Percentiles rank a stretch among this genome's conserved stretches.
phyloP scores from a whole-genome alignment of 1,140 invertebrate species.

The Sarcophaga bullata region DNA sequence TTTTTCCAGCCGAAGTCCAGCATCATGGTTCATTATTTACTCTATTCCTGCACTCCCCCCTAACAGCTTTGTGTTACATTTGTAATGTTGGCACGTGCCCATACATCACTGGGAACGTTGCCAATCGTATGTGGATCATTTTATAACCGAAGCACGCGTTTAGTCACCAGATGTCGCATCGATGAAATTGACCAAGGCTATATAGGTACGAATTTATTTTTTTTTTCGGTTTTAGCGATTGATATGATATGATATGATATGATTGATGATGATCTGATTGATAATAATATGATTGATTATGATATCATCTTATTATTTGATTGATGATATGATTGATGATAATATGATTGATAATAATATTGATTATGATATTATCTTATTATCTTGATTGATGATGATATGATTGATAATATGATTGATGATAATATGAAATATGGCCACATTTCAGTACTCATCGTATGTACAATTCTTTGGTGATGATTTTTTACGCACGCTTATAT shows the following conservation, averaged over 20 bases:
- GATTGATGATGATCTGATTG: no score
- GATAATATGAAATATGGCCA: no score
- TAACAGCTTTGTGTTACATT: constrained; percentile 92
- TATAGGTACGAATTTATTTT: constrained; percentile 59
- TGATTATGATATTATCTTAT: no score
- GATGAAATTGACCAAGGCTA: constrained; percentile 73
- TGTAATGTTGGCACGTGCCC: constrained; percentile 87
- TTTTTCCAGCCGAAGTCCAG: constrained; percentile 77
- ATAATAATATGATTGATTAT: no score
- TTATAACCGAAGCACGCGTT: constrained; percentile 87
- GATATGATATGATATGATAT: no score
- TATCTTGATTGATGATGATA: no score
- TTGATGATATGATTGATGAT: no score
- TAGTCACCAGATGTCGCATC: constrained; percentile 84
- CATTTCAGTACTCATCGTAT: constrained; percentile 76
- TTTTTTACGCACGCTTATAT: constrained; percentile 86
- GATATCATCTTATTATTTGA: no score
- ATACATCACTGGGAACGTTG: constrained; percentile 91
- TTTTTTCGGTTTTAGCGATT: no score
- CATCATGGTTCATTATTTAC: constrained; percentile 95
- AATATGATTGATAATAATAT: no score
- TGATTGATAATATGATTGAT: no score
- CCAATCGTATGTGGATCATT: constrained; percentile 87
- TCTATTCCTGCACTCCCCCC: constrained; percentile 92
- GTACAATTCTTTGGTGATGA: constrained; percentile 94